Percentiles rank a stretch among this genome's conserved stretches.
These are phyloP conservation scores for Plagiodera versicolora DNA, from an alignment of 2,888 invertebrate species.

Conservation along the genomic window DNA sequence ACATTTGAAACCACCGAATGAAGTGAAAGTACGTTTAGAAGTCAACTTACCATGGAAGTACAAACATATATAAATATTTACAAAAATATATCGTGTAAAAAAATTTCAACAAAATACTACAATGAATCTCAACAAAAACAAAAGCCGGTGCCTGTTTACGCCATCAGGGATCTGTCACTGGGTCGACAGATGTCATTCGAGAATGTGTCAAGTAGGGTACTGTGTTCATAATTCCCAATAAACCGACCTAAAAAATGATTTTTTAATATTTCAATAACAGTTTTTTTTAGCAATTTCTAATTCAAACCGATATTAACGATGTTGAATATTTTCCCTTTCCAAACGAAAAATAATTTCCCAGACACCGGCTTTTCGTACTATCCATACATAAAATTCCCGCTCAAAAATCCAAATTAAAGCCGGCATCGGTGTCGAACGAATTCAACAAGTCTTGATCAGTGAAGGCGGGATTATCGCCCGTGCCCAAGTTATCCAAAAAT, in stretches of 20 bases:
- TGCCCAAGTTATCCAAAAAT: constrained; percentile 80
- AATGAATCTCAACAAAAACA: not conserved
- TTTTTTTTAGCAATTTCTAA: too few species aligned
- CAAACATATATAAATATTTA: constrained; percentile 49
- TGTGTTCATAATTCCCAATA: too few species aligned
- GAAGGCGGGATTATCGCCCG: constrained; percentile 74
- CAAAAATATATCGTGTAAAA: constrained; percentile 46
- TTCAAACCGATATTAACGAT: too few species aligned
- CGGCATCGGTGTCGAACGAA: constrained; percentile 76
- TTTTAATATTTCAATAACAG: too few species aligned
- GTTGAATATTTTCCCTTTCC: too few species aligned
- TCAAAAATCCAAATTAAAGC: constrained; percentile 62
- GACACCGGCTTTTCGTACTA: not conserved
- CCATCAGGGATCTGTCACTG: too few species aligned
- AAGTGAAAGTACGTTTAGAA: constrained; percentile 13
- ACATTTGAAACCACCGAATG: constrained; percentile 1
- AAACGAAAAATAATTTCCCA: too few species aligned
- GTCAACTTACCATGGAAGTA: constrained; percentile 29
- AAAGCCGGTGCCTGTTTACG: not conserved
- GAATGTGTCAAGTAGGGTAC: too few species aligned
- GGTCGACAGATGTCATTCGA: too few species aligned
- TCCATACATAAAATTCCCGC: not conserved
- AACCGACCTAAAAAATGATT: too few species aligned
- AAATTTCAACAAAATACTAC: constrained; percentile 36
- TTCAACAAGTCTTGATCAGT: constrained; percentile 82